Evolutionary conservation across 1,140 invertebrate genomes (phyloP), one percentile per base, ranked within the genome.

Genomic region (Drosophila sp.): DNA sequence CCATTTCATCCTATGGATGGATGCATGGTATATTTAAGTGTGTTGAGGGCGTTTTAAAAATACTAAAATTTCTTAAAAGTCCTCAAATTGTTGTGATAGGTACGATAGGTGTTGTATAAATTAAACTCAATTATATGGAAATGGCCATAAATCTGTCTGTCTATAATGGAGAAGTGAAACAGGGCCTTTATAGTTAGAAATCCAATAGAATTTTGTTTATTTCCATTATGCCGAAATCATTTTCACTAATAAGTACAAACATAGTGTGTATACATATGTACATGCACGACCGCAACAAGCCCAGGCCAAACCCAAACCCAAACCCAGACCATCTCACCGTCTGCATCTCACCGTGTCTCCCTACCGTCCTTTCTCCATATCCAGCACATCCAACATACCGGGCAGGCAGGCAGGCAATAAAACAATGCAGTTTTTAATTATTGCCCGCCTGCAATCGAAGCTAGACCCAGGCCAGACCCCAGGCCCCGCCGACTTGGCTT

Each of bases 371-470:
- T 23, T 2, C 17, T 50, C 44, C 44, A 50, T 17, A 17, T 50
- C n/a, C n/a, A 8, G 23, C 23, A 50, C 8, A 23, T 50, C 23
- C 44, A 50, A 27, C 44, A 50, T 27, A 38, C 7, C 44, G 7
- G 44, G 44, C 23, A 50, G 44, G 44, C 44, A 57, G n/a, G 50
- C 60, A 40, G 29, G 81, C 69, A 85, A 80, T 86, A 86, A 82
- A 82, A 86, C 79, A 74, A 75, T 76, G 68, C 72, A 74, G 79
- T 85, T 80, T 85, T 85, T 85, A 79, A 82, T 86, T 85, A 79
- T 84, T 84, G 80, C 33, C 76, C 80, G 80, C 80, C 76, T 84
- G 80, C 76, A 84, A 83, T 85, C 81, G 79, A 86, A 81, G 76
- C 81, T 17, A 69, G 58, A 47, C 58, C 55, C 44, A 50, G 57